These are phyloP conservation scores for Tiphia femorata DNA, from an alignment of 2,888 invertebrate species.

Conservation along the genomic window DNA sequence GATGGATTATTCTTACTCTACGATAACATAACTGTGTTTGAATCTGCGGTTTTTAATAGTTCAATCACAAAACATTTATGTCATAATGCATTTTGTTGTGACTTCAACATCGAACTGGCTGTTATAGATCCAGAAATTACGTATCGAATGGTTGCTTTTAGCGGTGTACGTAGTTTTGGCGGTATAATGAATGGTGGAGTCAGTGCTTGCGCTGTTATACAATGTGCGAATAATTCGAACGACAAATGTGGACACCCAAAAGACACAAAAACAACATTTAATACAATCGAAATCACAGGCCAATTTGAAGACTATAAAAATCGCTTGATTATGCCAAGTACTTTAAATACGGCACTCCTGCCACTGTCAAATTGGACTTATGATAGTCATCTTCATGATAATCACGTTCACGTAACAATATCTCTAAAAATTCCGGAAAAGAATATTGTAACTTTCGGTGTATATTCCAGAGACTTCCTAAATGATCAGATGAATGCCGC, in stretches of 20 bases:
- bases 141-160: constrained; percentile 60
- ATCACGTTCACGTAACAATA: constrained; percentile 31
- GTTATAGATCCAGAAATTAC: constrained; percentile 27
- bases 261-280: constrained; percentile 36
- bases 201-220: constrained; percentile 59
- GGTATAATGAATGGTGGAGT: constrained; percentile 31
- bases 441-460: constrained; percentile 50
- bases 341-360: constrained; percentile 32
- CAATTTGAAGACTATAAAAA: constrained; percentile 36
- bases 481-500: no score
- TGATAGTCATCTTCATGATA: constrained; percentile 16
- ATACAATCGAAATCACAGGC: constrained; percentile 36
- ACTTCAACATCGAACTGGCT: constrained; percentile 37
- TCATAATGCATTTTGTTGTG: constrained; percentile 50
- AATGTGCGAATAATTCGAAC: constrained; percentile 53
- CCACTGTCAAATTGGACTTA: constrained; percentile 32
- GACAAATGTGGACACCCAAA: constrained; percentile 47
- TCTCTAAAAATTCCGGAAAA: constrained; percentile 22
- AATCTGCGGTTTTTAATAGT: constrained; percentile 5
- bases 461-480: constrained; percentile 43
- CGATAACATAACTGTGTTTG: constrained; percentile 10
- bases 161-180: constrained; percentile 49
- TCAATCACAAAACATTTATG: constrained; percentile 24
- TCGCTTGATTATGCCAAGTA: constrained; percentile 39
- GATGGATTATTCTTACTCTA: constrained; percentile 6